Percentiles rank a stretch among this genome's conserved stretches.
These are phyloP conservation scores for Ficedula albicollis DNA, from an alignment of 2,797 vertebrate species.

Conservation along the genomic window DNA sequence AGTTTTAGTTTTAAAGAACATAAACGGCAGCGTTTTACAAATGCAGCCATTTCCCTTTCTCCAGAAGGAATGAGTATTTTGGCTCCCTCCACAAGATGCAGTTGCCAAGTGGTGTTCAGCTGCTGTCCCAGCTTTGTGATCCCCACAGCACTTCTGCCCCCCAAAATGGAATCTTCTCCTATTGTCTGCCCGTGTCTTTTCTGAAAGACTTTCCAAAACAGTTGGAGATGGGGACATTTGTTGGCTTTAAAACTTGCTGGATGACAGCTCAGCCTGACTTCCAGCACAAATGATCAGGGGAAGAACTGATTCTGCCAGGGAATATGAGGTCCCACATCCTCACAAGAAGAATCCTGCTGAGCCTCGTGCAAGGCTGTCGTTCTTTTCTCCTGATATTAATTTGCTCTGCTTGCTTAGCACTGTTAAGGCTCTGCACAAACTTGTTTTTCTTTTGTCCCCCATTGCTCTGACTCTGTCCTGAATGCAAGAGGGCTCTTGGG, in stretches of 20 bases:
- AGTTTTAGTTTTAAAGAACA: not conserved
- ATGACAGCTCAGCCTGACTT: not conserved
- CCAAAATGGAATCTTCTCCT: not conserved
- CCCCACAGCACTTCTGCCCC: not conserved
- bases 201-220: not conserved
- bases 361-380: not conserved
- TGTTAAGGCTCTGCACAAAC: not conserved
- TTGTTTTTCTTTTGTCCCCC: not conserved
- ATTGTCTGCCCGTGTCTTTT: not conserved
- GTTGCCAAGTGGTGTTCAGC: not conserved
- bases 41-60: not conserved
- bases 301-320: not conserved
- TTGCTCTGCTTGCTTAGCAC: not conserved
- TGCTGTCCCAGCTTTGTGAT: not conserved
- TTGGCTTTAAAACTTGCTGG: not conserved
- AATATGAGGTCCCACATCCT: not conserved
- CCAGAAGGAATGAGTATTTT: not conserved
- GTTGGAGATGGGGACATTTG: not conserved
- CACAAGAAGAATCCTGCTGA: not conserved
- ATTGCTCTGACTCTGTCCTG: not conserved
- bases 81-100: not conserved
- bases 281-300: not conserved
- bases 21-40: not conserved
- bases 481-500: not conserved
- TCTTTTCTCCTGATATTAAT: not conserved